These are phyloP conservation scores for Myotis lucifugus DNA, from an alignment of 2,113 vertebrate genomes.

Conservation along the genomic window DNA sequence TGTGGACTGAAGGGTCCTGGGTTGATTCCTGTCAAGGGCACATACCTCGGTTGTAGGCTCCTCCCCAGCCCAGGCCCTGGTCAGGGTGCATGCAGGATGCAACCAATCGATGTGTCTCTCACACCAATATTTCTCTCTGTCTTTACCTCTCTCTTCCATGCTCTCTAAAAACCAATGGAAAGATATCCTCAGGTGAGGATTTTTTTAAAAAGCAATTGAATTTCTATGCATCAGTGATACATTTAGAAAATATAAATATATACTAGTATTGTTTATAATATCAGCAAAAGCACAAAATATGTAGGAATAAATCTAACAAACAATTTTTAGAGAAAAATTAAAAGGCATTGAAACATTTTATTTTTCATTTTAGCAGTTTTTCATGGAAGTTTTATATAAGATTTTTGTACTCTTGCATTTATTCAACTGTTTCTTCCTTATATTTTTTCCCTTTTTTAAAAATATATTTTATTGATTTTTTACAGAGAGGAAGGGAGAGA, in stretches of 20 bases:
- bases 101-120: too few species aligned
- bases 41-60: too few species aligned
- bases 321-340: background rate
- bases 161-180: too few species aligned
- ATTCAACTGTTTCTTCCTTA: background rate
- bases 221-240: background rate
- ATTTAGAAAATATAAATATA: background rate
- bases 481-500: too few species aligned
- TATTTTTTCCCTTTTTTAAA: background rate
- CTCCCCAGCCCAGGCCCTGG: too few species aligned
- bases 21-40: too few species aligned
- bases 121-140: too few species aligned
- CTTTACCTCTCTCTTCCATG: too few species aligned
- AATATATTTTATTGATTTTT: too few species aligned
- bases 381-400: background rate
- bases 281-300: background rate
- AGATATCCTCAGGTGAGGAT: too few species aligned
- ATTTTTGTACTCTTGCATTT: background rate
- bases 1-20: too few species aligned
- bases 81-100: too few species aligned
- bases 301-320: background rate
- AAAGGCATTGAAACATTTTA: background rate
- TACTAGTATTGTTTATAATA: background rate
- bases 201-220: background rate
- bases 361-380: background rate